These are phyloP conservation scores for Edolisoma coerulescens DNA, from an alignment of 2,113 vertebrate species.

Conservation along the genomic window DNA sequence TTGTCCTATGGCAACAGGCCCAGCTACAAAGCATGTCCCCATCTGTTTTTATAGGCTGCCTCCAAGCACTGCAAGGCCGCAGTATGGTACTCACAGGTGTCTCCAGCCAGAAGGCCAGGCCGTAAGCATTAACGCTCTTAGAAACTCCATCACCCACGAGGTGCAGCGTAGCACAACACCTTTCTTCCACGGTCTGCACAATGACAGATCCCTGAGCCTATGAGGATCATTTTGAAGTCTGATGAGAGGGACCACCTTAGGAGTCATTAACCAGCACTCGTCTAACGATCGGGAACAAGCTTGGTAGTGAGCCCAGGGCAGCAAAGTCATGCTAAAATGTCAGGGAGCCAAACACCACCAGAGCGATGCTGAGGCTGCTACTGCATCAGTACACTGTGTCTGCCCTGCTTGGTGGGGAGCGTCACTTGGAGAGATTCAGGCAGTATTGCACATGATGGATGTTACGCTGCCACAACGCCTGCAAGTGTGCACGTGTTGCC, in stretches of 20 bases:
- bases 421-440: neutral
- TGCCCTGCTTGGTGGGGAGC: neutral
- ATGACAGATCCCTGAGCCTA: neutral
- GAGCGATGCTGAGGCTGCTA: neutral
- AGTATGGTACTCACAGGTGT: neutral
- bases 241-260: neutral
- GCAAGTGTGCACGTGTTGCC: neutral
- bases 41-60: neutral
- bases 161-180: accelerated
- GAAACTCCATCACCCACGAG: neutral
- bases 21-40: neutral
- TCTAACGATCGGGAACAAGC: accelerated
- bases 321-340: neutral
- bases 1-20: neutral
- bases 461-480: accelerated
- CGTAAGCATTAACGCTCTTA: accelerated
- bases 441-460: no score
- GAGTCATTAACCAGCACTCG: neutral
- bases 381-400: no score
- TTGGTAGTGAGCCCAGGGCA: neutral
- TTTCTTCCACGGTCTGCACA: neutral
- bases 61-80: neutral
- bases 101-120: accelerated
- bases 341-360: neutral
- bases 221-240: neutral